Conservation (phyloP, 2,113 vertebrate genomes). For the Thalassoma bifasciatum region DNA sequence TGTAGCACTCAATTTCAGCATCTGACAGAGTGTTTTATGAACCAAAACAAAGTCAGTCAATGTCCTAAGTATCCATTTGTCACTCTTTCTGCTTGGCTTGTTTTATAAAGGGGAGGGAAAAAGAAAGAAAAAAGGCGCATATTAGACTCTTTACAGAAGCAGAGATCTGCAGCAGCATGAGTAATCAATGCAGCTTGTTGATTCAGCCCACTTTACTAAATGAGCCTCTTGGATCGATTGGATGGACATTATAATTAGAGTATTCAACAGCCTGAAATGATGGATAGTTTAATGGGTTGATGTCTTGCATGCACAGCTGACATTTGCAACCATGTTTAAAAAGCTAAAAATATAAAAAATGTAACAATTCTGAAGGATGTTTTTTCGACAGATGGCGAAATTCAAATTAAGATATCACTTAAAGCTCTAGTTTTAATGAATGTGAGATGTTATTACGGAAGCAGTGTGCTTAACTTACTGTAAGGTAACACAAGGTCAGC, state of each 20-base stretch:
- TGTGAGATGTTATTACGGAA: not conserved
- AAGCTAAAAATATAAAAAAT: not conserved
- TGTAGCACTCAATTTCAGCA: not conserved
- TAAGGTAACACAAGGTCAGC: conserved; percentile 21
- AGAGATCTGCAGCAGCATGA: conserved; percentile 27
- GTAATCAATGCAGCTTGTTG: conserved; percentile 60
- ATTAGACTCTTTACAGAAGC: conserved; percentile 40
- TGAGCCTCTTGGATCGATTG: conserved; percentile 40
- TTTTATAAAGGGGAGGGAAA: conserved; percentile 37
- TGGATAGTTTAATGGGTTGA: not conserved
- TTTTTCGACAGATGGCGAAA: not conserved
- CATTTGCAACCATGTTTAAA: too few species aligned
- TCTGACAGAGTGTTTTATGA: conserved; percentile 47
- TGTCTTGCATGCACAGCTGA: not conserved
- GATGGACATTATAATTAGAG: conserved; percentile 47
- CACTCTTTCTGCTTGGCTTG: conserved; percentile 26
- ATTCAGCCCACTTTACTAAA: conserved; percentile 68
- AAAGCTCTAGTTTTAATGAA: not conserved
- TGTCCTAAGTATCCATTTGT: conserved; percentile 30
- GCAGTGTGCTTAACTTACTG: conserved; percentile 2
- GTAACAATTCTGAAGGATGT: not conserved
- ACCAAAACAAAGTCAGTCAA: conserved; percentile 56
- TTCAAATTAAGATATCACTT: not conserved
- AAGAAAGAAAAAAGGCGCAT: conserved; percentile 45
- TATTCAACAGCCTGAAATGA: conserved; percentile 41